Conservation (phyloP, 1,140 invertebrate genomes). For the Drosophila murphyi region DNA sequence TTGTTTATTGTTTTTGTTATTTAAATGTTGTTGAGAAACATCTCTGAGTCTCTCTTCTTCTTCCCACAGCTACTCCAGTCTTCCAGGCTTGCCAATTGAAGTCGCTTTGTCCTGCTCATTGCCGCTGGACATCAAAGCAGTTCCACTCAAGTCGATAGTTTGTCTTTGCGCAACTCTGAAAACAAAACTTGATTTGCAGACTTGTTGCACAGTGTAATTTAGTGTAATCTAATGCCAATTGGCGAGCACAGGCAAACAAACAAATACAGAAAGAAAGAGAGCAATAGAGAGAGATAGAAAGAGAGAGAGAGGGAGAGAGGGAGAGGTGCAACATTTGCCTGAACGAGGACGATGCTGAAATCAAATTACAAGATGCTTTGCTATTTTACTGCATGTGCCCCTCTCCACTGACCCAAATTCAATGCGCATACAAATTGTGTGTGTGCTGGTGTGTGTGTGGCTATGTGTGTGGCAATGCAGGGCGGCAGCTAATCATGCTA, state of each 20-base stretch:
- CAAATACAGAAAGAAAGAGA: slow-evolving; percentile 25
- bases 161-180: not conserved
- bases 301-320: not conserved
- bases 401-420: slow-evolving; percentile 32
- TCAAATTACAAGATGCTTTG: slow-evolving; percentile 77
- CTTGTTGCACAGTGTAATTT: slow-evolving; percentile 45
- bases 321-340: slow-evolving; percentile 36
- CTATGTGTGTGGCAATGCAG: slow-evolving; percentile 46
- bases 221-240: slow-evolving; percentile 42
- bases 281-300: slow-evolving; percentile 9
- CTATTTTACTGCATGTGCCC: slow-evolving; percentile 15
- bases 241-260: slow-evolving; percentile 38
- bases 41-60: no score
- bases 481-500: slow-evolving; percentile 72
- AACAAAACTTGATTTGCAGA: not conserved
- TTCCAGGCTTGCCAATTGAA: no score
- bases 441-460: not conserved
- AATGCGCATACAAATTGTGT: slow-evolving; percentile 46
- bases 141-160: no score
- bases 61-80: no score
- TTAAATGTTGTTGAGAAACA: no score
- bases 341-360: slow-evolving; percentile 57
- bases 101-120: no score
- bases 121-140: not conserved
- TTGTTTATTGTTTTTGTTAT: no score